Base-by-base conservation (phyloP, 2,797 vertebrate species). In the Rachycentron canadum region DNA sequence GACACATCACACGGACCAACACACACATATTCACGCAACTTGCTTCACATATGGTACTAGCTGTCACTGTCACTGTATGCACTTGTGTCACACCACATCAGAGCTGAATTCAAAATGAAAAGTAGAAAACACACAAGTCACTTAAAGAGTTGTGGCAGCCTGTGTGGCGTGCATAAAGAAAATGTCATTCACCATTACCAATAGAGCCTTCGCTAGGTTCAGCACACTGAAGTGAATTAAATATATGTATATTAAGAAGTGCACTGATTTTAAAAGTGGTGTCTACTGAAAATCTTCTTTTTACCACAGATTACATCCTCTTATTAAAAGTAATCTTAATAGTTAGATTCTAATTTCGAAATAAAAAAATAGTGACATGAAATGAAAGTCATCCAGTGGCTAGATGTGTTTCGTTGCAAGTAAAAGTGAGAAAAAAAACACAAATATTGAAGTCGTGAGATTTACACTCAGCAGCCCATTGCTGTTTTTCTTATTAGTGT, bases 401-500 rank as follows among this genome's bases (percentile, higher is more conserved):
- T 75, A 40, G 47, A 66, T 76, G 34, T 66, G 47, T 73, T 78
- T 78, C 16, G 66, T n/a, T 76, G 73, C 45, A 81, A 79, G 67
- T 76, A 70, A 85, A 88, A 82, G 65, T 74, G 32, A 66, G 34
- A 53, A 32, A 55, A 49, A 84, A 86, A 55, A 58, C 58, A 67
- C 62, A 84, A 88, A 88, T 83, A 87, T 77, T 84, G 72, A 81
- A 84, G 77, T 82, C 43, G 11, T 68, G 61, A 78, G 81, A 88
- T 88, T 85, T 89, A 66, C 23, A 52, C 88, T 85, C 78, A 83
- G 81, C 82, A 64, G 75, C 83, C 75, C 79, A 74, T 86, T 84
- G 79, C 74, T 88, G 87, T 95, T 96, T 96, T 96, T 97, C 96
- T 97, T 97, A 97, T 99, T 98, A 98, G 97, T 97, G 97, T 99